Percentiles rank a stretch among this genome's conserved stretches.
Conservation (phyloP, 1,140 invertebrate genomes). For the Geopemphigus sp. region DNA sequence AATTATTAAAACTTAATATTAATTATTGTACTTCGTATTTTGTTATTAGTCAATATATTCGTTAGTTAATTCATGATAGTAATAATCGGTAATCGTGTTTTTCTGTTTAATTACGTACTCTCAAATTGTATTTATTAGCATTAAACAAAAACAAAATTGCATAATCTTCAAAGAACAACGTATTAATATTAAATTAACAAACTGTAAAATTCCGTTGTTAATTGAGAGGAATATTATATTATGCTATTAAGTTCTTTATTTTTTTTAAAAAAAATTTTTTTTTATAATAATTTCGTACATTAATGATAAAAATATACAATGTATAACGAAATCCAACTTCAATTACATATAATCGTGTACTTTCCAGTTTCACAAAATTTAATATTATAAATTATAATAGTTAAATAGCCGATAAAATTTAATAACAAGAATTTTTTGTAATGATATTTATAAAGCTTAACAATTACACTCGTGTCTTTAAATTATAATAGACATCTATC, state of each 20-base stretch:
- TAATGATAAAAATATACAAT: neutral
- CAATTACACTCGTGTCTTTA: slow-evolving; percentile 6
- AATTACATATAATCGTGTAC: too few relatives aligned
- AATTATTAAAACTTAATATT: too few relatives aligned
- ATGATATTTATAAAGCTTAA: slow-evolving; percentile 22
- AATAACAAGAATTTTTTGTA: neutral
- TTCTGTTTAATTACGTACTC: too few relatives aligned
- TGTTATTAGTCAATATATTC: too few relatives aligned
- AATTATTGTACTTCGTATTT: too few relatives aligned
- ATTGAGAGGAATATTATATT: slow-evolving; percentile 4
- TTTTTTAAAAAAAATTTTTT: neutral
- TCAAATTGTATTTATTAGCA: too few relatives aligned
- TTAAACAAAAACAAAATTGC: too few relatives aligned
- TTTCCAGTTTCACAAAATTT: neutral
- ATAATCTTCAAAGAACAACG: neutral
- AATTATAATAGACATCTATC: slow-evolving; percentile 42
- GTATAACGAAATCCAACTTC: neutral
- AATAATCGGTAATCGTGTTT: too few relatives aligned
- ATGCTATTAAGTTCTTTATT: neutral
- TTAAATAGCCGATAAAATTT: slow-evolving; percentile 5
- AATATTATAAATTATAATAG: neutral
- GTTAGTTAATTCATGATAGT: too few relatives aligned
- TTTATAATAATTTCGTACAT: neutral
- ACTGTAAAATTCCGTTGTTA: neutral
- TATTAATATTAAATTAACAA: neutral